Evolutionary conservation across 2,888 invertebrate species (phyloP), one percentile per base, ranked within the genome.

Genomic region (Euphydryas editha): DNA sequence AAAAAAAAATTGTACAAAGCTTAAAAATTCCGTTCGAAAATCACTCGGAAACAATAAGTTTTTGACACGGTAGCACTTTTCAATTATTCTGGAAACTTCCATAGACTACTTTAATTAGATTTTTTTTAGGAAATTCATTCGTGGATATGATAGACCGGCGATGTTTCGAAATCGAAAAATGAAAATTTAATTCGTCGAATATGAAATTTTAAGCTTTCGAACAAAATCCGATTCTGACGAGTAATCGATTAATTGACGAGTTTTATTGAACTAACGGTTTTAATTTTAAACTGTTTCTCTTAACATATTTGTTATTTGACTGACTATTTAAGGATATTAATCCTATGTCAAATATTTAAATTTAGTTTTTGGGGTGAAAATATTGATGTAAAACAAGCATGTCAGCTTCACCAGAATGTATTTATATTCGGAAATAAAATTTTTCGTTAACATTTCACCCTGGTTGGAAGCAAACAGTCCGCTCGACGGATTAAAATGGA

Each of bases 401-500:
- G 24, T 49, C n/a, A 30, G 6, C 15, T 54, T 36, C 15, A n/a
- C 30, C 17, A 21, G 15, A 4, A 49, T 11, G 17, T 36, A 54
- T 54, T 54, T 54, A 36, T 36, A 15, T 54, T 36, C 36, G 8
- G 17, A 36, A 37, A 58, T 49, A 58, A 63, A 39, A 49, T 39
- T 39, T 58, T 63, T 30, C 46, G 59, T 17, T 46, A 20, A 8
- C 37, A 24, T 47, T 46, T 57, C 57, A 63, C 51, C 61, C 30
- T 17, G 42, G 58, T 60, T 65, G 61, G 65, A 68, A 68, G 68
- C 68, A 68, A 68, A 62, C 68, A 68, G 54, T 58, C 46, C 58
- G 42, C 47, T 42, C 59, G 65, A 42, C 44, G 65, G 58, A 42
- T 62, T 58, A 64, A 42, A 68, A 68, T 54, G 55, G 24, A 58